Evolutionary conservation across 2,797 vertebrate genomes (phyloP).

Genomic region (Distichodus sexfasciatus): DNA sequence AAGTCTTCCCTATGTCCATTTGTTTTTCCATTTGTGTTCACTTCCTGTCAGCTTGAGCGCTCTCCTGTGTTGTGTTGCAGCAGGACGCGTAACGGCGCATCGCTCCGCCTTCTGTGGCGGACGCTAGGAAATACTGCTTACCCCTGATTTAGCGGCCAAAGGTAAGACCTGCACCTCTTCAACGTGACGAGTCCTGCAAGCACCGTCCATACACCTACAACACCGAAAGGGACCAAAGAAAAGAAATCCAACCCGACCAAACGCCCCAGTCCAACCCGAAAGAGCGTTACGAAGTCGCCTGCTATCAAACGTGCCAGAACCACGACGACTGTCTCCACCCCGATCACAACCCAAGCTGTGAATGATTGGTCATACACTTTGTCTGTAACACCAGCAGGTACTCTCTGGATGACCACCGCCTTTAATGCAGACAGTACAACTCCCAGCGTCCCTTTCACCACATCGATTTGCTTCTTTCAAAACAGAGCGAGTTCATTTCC

Average conservation of each 20-base stretch:
- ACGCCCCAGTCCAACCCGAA: slow-evolving; percentile 22
- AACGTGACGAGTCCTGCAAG: slow-evolving; percentile 39
- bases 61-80: slow-evolving; percentile 83
- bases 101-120: slow-evolving; percentile 92
- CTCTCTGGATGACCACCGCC: slow-evolving; percentile 26
- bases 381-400: not conserved
- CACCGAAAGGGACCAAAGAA: slow-evolving; percentile 5
- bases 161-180: slow-evolving; percentile 83
- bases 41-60: slow-evolving; percentile 62
- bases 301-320: not conserved
- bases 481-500: too few relatives aligned
- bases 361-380: slow-evolving; percentile 21
- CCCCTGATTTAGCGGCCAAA: slow-evolving; percentile 84
- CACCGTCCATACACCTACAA: slow-evolving; percentile 28
- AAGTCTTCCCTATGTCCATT: too few relatives aligned
- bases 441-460: slow-evolving; percentile 14
- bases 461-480: too few relatives aligned
- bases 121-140: slow-evolving; percentile 86
- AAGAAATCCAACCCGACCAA: slow-evolving; percentile 24
- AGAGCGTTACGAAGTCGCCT: not conserved
- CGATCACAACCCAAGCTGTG: slow-evolving; percentile 28
- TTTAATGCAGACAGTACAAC: slow-evolving; percentile 39
- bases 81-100: slow-evolving; percentile 87
- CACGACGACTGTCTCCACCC: slow-evolving; percentile 12
- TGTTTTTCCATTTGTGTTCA: too few relatives aligned